These are phyloP conservation scores for Salvator merianae DNA, from an alignment of 2,113 vertebrate species.

Conservation along the genomic window DNA sequence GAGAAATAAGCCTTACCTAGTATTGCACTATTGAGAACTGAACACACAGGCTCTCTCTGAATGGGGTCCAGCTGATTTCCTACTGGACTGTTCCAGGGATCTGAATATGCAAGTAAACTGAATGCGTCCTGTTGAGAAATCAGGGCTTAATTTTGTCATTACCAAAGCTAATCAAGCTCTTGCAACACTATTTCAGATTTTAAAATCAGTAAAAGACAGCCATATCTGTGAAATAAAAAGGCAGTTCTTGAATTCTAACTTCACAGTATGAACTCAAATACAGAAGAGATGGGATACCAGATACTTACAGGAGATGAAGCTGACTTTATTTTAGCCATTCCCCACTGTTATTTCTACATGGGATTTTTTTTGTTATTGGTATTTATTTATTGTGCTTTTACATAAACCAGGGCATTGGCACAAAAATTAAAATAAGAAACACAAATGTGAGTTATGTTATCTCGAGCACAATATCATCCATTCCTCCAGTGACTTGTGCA, in stretches of 20 bases:
- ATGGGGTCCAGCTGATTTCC: conserved; percentile 96
- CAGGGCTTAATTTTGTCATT: background rate
- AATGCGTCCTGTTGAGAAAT: conserved; percentile 87
- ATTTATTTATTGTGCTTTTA: too few species aligned
- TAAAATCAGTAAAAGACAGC: background rate
- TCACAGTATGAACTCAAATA: background rate
- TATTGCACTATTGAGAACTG: conserved; percentile 99
- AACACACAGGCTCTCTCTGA: conserved; percentile 97
- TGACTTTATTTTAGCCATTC: background rate
- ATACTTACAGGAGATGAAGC: background rate
- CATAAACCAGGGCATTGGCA: too few species aligned
- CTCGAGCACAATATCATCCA: background rate
- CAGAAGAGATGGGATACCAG: background rate
- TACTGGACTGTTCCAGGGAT: conserved; percentile 97
- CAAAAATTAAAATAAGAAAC: too few species aligned
- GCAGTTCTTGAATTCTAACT: background rate
- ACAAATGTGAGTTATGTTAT: background rate
- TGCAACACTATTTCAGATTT: background rate
- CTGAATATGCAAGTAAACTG: conserved; percentile 96
- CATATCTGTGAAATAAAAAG: background rate
- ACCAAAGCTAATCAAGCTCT: background rate
- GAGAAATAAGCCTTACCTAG: conserved; percentile 74
- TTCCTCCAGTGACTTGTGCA: background rate
- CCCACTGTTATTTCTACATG: background rate
- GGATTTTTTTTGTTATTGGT: too few species aligned